Evolutionary conservation across 2,113 vertebrate species (phyloP), one percentile per base, ranked within the genome.

Genomic region (Datnioides undecimradiatus): DNA sequence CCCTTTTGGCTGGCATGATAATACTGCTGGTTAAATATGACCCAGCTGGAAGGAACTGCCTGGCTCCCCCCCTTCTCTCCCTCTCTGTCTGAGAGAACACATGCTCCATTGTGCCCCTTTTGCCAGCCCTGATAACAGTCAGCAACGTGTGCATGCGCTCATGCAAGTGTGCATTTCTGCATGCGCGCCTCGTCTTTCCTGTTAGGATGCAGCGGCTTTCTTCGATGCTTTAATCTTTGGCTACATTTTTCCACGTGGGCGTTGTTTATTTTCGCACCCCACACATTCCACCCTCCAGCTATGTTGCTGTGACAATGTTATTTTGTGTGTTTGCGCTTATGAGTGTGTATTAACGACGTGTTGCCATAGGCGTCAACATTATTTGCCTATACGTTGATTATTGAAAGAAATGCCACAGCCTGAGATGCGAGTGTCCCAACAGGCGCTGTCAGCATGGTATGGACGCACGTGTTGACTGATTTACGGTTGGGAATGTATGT

Each of bases 31-130:
- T 92, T 92, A 90, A 91, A 93, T 86, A 90, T 92, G 91, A 90
- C 86, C 89, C 88, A 93, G 90, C 93, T 91, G 90, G 86, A 90
- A 79, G 87, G 78, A 86, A 79, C 76, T 83, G 79, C 63, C 85
- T 65, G 48, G 21, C 84, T 73, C 51, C 79, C 78, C 78, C 58
- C 67, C 72, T 69, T 76, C 81, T 76, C 80, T 69, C 76, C 84
- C 73, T 90, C 87, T 73, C 84, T 82, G 62, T 90, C 65, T 79
- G 45, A 74, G 86, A 91, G 88, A 80, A 93, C 91, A 93, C 90
- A 87, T 45, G 62, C 58, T 77, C 76, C 85, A 81, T 90, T 93
- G 90, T 90, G 80, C 73, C 48, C 80, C 52, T 73, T 76, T 87
- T 54, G 21, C 85, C 62, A n/a, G 71, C 46, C 57, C 41, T 69